These are phyloP conservation scores for Hydrolagus colliei DNA, from an alignment of 2,797 vertebrate genomes.

Conservation along the genomic window DNA sequence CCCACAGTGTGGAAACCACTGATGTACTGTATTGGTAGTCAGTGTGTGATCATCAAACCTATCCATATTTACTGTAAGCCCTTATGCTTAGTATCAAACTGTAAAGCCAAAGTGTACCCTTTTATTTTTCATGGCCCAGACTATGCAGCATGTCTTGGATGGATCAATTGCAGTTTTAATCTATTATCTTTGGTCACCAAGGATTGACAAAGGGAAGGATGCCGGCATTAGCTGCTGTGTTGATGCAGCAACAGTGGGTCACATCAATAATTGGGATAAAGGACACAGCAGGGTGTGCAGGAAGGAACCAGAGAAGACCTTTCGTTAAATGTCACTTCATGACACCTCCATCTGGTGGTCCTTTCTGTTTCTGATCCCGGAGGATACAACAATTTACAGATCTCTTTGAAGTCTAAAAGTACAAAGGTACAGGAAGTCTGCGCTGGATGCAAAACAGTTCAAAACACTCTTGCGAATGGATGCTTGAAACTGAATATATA, in stretches of 20 bases:
- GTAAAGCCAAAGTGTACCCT: too few relatives aligned
- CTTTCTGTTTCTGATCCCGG: slow-evolving; percentile 42
- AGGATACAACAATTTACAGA: slow-evolving; percentile 41
- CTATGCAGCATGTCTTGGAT: slow-evolving; percentile 32
- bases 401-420: slow-evolving; percentile 38
- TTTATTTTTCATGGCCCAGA: too few relatives aligned
- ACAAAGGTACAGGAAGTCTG: slow-evolving; percentile 40
- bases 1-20: too few relatives aligned
- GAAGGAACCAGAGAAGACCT: slow-evolving; percentile 41
- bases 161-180: slow-evolving; percentile 50
- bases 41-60: too few relatives aligned
- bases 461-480: not conserved
- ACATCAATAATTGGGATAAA: slow-evolving; percentile 47
- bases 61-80: too few relatives aligned
- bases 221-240: slow-evolving; percentile 37
- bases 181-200: slow-evolving; percentile 39
- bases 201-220: slow-evolving; percentile 33
- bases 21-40: too few relatives aligned
- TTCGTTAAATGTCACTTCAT: slow-evolving; percentile 47
- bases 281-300: slow-evolving; percentile 40
- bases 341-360: slow-evolving; percentile 40
- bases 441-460: slow-evolving; percentile 38
- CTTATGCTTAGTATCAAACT: too few relatives aligned
- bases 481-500: not conserved
- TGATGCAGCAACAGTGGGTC: slow-evolving; percentile 25